phyloP scores from a whole-genome alignment of 2,888 invertebrate species.

The Pollenia angustigena region DNA sequence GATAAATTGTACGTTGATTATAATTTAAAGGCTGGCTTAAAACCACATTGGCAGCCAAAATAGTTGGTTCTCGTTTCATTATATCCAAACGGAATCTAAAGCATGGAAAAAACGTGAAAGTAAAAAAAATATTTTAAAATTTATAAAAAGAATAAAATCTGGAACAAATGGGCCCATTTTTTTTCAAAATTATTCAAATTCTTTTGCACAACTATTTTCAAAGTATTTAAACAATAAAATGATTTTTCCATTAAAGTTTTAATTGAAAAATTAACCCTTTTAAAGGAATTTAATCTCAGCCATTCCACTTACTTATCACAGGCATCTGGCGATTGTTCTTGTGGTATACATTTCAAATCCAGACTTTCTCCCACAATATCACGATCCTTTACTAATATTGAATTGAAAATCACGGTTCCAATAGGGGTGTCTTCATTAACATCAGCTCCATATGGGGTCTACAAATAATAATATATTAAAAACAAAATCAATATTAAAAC shows the following conservation, averaged over 20 bases:
- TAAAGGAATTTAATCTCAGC: not conserved
- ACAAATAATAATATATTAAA: slow-evolving; percentile 76
- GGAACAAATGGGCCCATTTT: not conserved
- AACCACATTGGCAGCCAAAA: slow-evolving; percentile 90
- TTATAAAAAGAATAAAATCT: not conserved
- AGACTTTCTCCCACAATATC: slow-evolving; percentile 93
- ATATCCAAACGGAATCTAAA: slow-evolving; percentile 81
- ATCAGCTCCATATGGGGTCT: slow-evolving; percentile 92
- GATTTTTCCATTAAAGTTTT: too few species aligned
- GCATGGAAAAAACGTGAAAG: not conserved
- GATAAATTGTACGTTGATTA: slow-evolving; percentile 90
- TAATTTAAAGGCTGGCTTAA: slow-evolving; percentile 90
- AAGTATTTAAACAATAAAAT: too few species aligned
- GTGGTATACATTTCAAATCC: slow-evolving; percentile 88
- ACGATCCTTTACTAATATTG: slow-evolving; percentile 90
- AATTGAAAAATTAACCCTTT: not conserved
- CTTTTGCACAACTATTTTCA: too few species aligned
- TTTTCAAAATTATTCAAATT: not conserved
- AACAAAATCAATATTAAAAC: not conserved
- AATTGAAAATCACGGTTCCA: slow-evolving; percentile 89
- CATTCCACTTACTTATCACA: slow-evolving; percentile 81
- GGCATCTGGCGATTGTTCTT: slow-evolving; percentile 84
- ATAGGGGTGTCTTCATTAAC: slow-evolving; percentile 91
- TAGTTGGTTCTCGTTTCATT: slow-evolving; percentile 85
- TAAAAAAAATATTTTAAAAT: slow-evolving; percentile 3